These are phyloP conservation scores for Miichthys miiuy DNA, from an alignment of 2,797 vertebrate species.

Conservation along the genomic window DNA sequence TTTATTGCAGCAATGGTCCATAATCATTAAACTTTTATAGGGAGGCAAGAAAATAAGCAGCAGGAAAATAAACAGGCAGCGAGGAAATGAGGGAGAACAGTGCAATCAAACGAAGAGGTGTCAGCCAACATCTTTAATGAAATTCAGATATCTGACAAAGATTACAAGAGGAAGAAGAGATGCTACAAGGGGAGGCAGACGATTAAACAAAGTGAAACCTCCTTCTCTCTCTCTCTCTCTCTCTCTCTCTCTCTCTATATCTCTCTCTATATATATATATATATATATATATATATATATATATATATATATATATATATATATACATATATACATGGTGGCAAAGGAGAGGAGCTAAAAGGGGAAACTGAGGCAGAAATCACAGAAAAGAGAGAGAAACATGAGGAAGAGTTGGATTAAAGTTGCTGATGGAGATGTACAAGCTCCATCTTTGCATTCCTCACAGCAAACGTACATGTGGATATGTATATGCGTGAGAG, in stretches of 20 bases:
- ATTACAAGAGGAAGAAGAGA: constrained; percentile 1
- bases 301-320: background rate
- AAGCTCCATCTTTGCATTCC: constrained; percentile 55
- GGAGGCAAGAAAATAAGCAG: constrained; percentile 35
- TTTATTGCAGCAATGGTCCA: constrained; percentile 34
- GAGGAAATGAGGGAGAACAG: constrained; percentile 45
- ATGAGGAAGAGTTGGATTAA: constrained; percentile 16
- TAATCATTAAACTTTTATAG: constrained; percentile 56
- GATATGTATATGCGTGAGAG: constrained; percentile 12
- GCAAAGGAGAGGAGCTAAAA: background rate
- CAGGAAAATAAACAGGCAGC: constrained; percentile 43
- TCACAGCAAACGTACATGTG: constrained; percentile 30
- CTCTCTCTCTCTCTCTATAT: too few species aligned
- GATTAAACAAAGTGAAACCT: constrained; percentile 10
- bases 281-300: too few species aligned
- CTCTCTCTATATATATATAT: too few species aligned
- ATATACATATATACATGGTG: background rate
- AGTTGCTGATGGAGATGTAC: constrained; percentile 42
- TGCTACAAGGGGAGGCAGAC: background rate
- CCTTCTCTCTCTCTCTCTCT: too few species aligned
- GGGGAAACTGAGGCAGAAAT: background rate
- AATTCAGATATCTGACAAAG: constrained; percentile 26
- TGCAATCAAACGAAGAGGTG: constrained; percentile 7
- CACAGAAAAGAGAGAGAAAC: constrained; percentile 11
- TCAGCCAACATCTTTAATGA: constrained; percentile 23